Base-by-base conservation (phyloP, 1,140 invertebrate genomes). In the Trichogramma pretiosum region DNA sequence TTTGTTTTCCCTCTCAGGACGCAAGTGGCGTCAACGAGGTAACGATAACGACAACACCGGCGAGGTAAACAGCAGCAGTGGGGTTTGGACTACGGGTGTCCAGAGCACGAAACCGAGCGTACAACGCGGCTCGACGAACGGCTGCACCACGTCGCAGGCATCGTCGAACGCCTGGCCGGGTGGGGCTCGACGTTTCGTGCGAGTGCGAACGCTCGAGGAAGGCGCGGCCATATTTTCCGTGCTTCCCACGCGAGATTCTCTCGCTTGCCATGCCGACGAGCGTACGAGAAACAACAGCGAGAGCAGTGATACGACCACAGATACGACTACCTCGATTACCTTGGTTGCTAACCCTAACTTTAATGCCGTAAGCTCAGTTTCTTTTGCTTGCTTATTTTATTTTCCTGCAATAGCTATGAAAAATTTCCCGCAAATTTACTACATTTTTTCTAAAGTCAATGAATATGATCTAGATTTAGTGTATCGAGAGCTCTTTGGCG, bases 31-130 rank as follows among this genome's bases (percentile, higher is more conserved):
- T 26, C 58, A 68, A 23, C 62, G 59, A 24, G 68, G 63, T 34
- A 68, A 61, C 37, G 67, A 60, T 46, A 71, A 66, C 41, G 66
- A 70, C 33, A 70, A 64, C 52, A 70, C 65, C 33, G 70, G 66
- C 2, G 67, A 63, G 24, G n/a, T n/a, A 19, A 68, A 64, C 40
- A 69, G 65, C 53, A 67, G 68, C 8, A 52, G 60, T 2, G 58
- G 63, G 38, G 56, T 69, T 10, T 69, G 68, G 67, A 67, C 66
- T 17, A 69, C 67, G 1, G 64, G 65, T 1, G 53, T 68, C 1
- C 41, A 50, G n/a, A 52, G 46, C 2, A 55, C 51, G 10, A 63
- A 58, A 38, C 23, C 44, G 30, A 41, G 50, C 21, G 30, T n/a
- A n/a, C n/a, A n/a, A 7, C 44, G 41, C 7, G 43, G 46, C 49